Evolutionary conservation across 1,140 invertebrate genomes (phyloP).

Genomic region (Galleria mellonella): DNA sequence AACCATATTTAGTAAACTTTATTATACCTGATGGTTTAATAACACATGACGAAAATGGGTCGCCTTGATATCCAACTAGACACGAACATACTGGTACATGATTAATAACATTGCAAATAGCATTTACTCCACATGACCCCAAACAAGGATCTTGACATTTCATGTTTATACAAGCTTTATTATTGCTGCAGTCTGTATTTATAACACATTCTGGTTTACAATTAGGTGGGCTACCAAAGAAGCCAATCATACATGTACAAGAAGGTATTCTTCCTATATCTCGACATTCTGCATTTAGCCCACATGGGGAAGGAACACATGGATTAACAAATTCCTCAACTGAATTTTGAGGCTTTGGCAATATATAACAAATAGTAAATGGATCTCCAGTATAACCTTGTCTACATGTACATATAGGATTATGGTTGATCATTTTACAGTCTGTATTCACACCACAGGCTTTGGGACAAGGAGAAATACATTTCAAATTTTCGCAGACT

Average conservation of each 20-base stretch:
- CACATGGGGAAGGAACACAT: slow-evolving; percentile 87
- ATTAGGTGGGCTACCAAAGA: slow-evolving; percentile 81
- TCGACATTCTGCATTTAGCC: slow-evolving; percentile 87
- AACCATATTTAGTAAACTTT: background rate
- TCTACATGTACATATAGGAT: slow-evolving; percentile 83
- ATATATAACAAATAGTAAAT: slow-evolving; percentile 76
- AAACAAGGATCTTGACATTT: slow-evolving; percentile 90
- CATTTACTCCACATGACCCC: slow-evolving; percentile 87
- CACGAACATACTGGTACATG: slow-evolving; percentile 87
- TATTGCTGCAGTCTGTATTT: slow-evolving; percentile 85
- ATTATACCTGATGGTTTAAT: slow-evolving; percentile 74
- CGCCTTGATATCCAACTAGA: slow-evolving; percentile 80
- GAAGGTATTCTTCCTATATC: slow-evolving; percentile 83
- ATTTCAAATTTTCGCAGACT: slow-evolving; percentile 80
- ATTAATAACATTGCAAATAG: slow-evolving; percentile 85
- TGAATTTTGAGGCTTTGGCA: slow-evolving; percentile 33
- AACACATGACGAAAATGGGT: slow-evolving; percentile 80
- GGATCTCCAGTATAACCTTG: slow-evolving; percentile 81
- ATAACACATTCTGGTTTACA: slow-evolving; percentile 87
- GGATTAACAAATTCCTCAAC: slow-evolving; percentile 70
- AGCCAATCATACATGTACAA: slow-evolving; percentile 83
- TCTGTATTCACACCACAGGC: slow-evolving; percentile 76
- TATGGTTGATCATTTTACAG: slow-evolving; percentile 82
- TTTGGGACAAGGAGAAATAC: slow-evolving; percentile 80
- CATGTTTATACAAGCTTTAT: slow-evolving; percentile 87